These are phyloP conservation scores for Epizoanthus illoricatus DNA, from an alignment of 92 coral and sea anemone species.

Conservation along the genomic window DNA sequence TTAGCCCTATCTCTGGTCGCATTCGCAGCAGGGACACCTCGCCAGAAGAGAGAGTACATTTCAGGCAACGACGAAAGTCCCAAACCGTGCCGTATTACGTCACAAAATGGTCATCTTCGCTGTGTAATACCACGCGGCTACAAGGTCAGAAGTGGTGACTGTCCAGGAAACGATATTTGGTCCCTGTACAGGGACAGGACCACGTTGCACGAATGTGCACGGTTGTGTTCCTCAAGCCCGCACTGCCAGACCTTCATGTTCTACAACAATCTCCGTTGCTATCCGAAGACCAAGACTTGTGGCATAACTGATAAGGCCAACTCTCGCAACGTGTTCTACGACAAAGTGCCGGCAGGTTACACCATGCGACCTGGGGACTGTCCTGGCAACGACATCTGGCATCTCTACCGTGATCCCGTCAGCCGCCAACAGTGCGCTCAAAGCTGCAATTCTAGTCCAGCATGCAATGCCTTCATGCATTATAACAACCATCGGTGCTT, in stretches of 20 bases:
- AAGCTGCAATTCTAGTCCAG: neutral
- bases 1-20: slow-evolving; percentile 3
- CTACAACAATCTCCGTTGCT: slow-evolving; percentile 28
- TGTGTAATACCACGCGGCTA: slow-evolving; percentile 5
- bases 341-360: too few species aligned
- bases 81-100: too few species aligned
- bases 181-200: neutral
- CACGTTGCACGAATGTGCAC: slow-evolving; percentile 19
- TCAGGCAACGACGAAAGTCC: too few species aligned
- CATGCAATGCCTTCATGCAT: slow-evolving; percentile 2
- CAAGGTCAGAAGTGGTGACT: slow-evolving; percentile 12
- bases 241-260: slow-evolving; percentile 30
- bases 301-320: neutral
- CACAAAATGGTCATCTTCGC: neutral
- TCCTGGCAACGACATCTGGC: too few species aligned
- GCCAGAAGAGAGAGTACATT: too few species aligned
- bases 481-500: slow-evolving; percentile 1
- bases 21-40: neutral
- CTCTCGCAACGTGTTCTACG: slow-evolving; percentile 28
- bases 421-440: neutral
- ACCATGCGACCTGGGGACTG: too few species aligned
- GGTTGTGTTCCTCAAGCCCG: slow-evolving; percentile 9
- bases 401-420: neutral
- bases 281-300: slow-evolving; percentile 26
- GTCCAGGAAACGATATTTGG: slow-evolving; percentile 29